Percentiles rank a stretch among this genome's conserved stretches.
Evolutionary conservation across 2,113 vertebrate genomes (phyloP).

Genomic region (Cyanocitta stelleri): DNA sequence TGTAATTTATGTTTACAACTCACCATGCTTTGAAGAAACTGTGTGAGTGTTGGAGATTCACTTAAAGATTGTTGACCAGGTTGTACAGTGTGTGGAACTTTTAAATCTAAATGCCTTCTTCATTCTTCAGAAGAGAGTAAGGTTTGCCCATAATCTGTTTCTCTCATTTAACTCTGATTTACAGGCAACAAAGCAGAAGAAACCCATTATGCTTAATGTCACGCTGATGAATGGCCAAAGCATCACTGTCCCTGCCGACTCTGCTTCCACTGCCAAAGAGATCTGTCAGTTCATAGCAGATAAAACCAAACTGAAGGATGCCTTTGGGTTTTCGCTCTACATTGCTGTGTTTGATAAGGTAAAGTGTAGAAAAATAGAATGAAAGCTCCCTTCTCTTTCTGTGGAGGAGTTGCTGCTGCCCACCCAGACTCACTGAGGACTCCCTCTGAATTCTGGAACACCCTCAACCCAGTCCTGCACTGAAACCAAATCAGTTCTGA

Average conservation of each 20-base stretch:
- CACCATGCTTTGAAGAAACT: neutral
- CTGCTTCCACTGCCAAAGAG: slow-evolving; percentile 87
- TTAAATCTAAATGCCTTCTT: neutral
- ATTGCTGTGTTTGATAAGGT: slow-evolving; percentile 92
- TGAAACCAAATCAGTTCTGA: neutral
- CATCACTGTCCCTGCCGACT: slow-evolving; percentile 82
- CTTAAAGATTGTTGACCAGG: neutral
- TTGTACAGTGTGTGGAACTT: neutral
- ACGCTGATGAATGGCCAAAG: slow-evolving; percentile 80
- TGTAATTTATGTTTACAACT: neutral
- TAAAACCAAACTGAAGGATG: slow-evolving; percentile 80
- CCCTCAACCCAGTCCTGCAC: neutral
- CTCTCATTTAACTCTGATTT: slow-evolving; percentile 1
- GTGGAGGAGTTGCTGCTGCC: neutral
- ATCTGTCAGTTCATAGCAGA: slow-evolving; percentile 81
- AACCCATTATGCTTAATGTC: slow-evolving; percentile 80
- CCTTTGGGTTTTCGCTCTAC: slow-evolving; percentile 91
- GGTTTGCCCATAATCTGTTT: neutral
- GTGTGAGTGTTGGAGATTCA: neutral
- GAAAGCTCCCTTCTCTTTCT: neutral
- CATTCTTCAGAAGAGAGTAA: neutral
- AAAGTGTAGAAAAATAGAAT: neutral
- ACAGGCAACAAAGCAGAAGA: slow-evolving; percentile 91
- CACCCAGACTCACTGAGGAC: neutral
- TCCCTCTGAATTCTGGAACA: neutral